Evolutionary conservation across 2,888 invertebrate genomes (phyloP).

Genomic region (Lacanobia wlatinum): DNA sequence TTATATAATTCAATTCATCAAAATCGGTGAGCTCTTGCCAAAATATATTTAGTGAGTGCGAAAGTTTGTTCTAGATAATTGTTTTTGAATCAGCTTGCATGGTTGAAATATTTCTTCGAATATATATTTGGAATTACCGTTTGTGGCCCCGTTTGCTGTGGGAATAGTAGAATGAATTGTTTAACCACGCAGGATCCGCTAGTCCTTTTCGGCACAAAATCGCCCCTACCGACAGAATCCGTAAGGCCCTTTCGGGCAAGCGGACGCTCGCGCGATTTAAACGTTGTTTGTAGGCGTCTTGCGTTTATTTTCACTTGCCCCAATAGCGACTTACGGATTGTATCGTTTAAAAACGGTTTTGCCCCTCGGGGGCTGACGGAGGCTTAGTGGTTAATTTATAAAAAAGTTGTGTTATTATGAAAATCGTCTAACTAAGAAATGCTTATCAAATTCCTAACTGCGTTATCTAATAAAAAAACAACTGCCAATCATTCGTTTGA

Average conservation of each 20-base stretch:
- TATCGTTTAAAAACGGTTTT: too few species aligned
- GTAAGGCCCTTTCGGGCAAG: too few species aligned
- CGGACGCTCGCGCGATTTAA: too few species aligned
- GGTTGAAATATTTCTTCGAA: constrained; percentile 7
- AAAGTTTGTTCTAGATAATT: constrained; percentile 19
- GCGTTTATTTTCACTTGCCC: too few species aligned
- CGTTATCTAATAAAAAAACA: background rate
- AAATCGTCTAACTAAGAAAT: background rate
- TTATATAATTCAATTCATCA: constrained; percentile 19
- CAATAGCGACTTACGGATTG: too few species aligned
- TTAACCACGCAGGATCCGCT: too few species aligned
- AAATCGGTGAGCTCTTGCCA: constrained; percentile 47
- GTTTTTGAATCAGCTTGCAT: constrained; percentile 29
- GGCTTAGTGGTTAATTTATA: too few species aligned
- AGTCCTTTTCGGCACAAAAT: too few species aligned
- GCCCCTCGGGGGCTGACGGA: too few species aligned
- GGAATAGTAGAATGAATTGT: constrained; percentile 23
- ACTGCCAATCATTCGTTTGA: constrained; percentile 19
- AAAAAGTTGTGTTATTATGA: background rate
- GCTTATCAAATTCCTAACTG: background rate
- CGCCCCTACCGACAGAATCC: too few species aligned
- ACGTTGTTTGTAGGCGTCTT: too few species aligned
- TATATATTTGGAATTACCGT: constrained; percentile 33
- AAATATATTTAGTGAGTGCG: constrained; percentile 35
- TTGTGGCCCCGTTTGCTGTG: constrained; percentile 45